These are phyloP conservation scores for Clarias platycephalus DNA, from an alignment of 2,797 vertebrate species.

Conservation along the genomic window DNA sequence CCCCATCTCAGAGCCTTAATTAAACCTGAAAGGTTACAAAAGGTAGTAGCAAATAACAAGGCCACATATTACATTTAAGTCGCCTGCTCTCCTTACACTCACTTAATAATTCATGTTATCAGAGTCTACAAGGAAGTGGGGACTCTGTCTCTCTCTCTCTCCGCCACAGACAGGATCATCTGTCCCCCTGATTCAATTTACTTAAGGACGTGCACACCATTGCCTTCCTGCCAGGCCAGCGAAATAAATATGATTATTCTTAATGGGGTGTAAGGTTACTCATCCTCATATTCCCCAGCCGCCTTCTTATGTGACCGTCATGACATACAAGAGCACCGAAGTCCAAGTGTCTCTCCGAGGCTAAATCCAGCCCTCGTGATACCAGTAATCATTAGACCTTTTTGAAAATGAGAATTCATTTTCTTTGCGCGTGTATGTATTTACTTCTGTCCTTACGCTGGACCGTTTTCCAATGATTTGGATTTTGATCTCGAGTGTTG, in stretches of 20 bases:
- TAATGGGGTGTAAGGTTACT: constrained; percentile 84
- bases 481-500: not conserved
- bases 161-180: constrained; percentile 69
- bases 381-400: constrained; percentile 60
- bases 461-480: not conserved
- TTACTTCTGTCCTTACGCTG: not conserved
- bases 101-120: constrained; percentile 78
- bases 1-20: constrained; percentile 70
- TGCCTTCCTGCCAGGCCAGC: constrained; percentile 71
- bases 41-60: constrained; percentile 79
- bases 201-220: constrained; percentile 72
- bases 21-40: constrained; percentile 80
- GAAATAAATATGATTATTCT: constrained; percentile 83
- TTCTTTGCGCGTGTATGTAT: constrained; percentile 21
- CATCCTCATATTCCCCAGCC: constrained; percentile 67
- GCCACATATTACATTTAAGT: constrained; percentile 75
- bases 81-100: constrained; percentile 68
- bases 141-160: constrained; percentile 61
- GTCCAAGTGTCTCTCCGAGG: constrained; percentile 66
- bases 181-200: constrained; percentile 67
- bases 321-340: constrained; percentile 67
- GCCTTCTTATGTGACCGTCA: constrained; percentile 69
- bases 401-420: constrained; percentile 7
- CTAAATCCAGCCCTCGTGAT: constrained; percentile 71
- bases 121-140: constrained; percentile 68